Base-by-base conservation (phyloP, 2,113 vertebrate genomes). In the Callocephalon fimbriatum region DNA sequence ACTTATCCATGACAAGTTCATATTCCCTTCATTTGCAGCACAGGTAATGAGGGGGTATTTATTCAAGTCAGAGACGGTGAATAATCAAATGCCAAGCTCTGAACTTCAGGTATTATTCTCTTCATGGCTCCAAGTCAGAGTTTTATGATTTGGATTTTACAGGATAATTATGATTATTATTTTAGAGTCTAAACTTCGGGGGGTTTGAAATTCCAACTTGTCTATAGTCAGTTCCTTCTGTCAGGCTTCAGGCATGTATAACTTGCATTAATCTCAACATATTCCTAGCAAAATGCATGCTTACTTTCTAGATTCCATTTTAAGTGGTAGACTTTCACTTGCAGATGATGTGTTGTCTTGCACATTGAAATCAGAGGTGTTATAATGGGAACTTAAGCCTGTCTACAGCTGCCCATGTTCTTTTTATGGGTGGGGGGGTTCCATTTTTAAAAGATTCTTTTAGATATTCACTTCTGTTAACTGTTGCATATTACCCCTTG, bases 31-130 rank as follows among this genome's bases (percentile, higher is more conserved):
- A 25, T 67, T 90, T 67, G 31, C 47, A 74, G 81, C 32, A 47
- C 67, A 79, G 58, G 6, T 86, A 85, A 62, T 1, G 14, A 59
- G 40, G 38, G 68, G 29, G n/a, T 58, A 77, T 70, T 95, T 77
- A 71, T 80, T 83, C 63, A 44, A 83, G 50, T 91, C 74, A 65
- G 88, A 93, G 58, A 40, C 31, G 10, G 29, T 51, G 7, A 92
- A 74, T 94, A 93, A 54, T 72, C 53, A 88, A 76, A 93, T 8
- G 3, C 6, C 59, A 61, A 6, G 21, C n/a, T 93, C 75, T 95
- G 85, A 95, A 61, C 38, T 89, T 93, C 37, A 74, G 65, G 20
- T 77, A 54, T 68, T 53, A 15, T 22, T 86, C 27, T 94, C 29
- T 84, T 88, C 37, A 15, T 37, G 65, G 32, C 38, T 59, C 29